These are phyloP conservation scores for Drosophila miranda DNA, from an alignment of 1,140 invertebrate species.

Conservation along the genomic window DNA sequence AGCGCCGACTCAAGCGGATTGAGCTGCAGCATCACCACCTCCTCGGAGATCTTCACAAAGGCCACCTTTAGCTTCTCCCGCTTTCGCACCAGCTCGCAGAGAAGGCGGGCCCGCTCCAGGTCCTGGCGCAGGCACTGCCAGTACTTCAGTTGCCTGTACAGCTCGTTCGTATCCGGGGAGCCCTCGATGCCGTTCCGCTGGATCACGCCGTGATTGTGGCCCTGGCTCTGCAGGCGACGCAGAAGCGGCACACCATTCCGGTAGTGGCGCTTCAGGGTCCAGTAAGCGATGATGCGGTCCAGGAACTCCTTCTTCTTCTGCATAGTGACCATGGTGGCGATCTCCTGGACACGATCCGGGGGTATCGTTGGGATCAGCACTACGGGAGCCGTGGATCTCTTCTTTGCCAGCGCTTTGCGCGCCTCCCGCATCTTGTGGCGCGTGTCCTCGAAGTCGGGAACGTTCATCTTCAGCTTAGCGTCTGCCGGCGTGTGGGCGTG, in stretches of 20 bases:
- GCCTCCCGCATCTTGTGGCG: constrained; percentile 89
- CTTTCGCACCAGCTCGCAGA: constrained; percentile 97
- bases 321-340: constrained; percentile 88
- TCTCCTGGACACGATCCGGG: constrained; percentile 93
- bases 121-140: constrained; percentile 98
- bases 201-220: constrained; percentile 83
- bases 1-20: constrained; percentile 92
- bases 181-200: constrained; percentile 82
- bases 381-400: constrained; percentile 93
- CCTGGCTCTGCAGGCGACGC: constrained; percentile 90
- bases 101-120: constrained; percentile 94
- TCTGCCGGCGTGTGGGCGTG: constrained; percentile 95
- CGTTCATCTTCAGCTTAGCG: constrained; percentile 82
- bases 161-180: constrained; percentile 86
- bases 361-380: constrained; percentile 97
- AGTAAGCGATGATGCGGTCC: constrained; percentile 94
- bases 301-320: constrained; percentile 93
- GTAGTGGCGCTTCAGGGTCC: constrained; percentile 97
- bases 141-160: constrained; percentile 95
- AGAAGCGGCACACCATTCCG: constrained; percentile 97
- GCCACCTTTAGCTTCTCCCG: constrained; percentile 97
- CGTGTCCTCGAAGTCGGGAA: constrained; percentile 76
- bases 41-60: constrained; percentile 91
- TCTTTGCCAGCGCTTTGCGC: constrained; percentile 88
- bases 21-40: constrained; percentile 90